Evolutionary conservation across 2,113 vertebrate species (phyloP).

Genomic region (Sakesphorus luctuosus): DNA sequence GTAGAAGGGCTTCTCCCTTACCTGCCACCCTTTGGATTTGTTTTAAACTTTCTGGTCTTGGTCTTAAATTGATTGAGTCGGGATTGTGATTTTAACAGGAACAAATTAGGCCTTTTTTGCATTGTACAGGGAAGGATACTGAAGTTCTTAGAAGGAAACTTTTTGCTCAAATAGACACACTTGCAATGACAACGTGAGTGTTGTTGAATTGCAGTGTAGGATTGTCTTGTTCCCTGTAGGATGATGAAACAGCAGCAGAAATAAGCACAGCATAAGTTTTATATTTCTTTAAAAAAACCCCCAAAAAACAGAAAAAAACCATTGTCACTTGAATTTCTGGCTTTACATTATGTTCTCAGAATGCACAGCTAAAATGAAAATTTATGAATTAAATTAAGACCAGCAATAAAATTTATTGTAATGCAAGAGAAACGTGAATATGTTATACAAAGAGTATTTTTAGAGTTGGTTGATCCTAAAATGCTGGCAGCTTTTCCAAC

Average conservation of each 20-base stretch:
- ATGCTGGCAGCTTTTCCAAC: neutral
- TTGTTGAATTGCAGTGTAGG: neutral
- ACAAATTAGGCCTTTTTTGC: neutral
- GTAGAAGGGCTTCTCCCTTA: neutral
- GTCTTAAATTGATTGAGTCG: neutral
- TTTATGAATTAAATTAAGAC: slow-evolving; percentile 15
- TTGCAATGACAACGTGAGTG: neutral
- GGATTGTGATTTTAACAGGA: neutral
- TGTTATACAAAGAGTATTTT: neutral
- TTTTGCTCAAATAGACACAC: neutral
- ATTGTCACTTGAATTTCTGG: neutral
- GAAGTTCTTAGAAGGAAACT: neutral
- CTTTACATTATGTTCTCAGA: neutral
- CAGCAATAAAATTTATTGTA: neutral
- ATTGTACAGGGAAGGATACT: neutral
- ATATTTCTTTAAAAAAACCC: neutral
- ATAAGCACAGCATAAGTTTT: neutral
- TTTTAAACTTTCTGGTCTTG: neutral
- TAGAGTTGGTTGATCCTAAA: slow-evolving; percentile 1
- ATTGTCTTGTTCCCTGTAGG: neutral
- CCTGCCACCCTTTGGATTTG: neutral
- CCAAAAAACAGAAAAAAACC: neutral
- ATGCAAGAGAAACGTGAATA: neutral
- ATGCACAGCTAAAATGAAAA: neutral
- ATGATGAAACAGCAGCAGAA: neutral